These are phyloP conservation scores for Conops quadrifasciatus DNA, from an alignment of 2,888 invertebrate species.

Conservation along the genomic window DNA sequence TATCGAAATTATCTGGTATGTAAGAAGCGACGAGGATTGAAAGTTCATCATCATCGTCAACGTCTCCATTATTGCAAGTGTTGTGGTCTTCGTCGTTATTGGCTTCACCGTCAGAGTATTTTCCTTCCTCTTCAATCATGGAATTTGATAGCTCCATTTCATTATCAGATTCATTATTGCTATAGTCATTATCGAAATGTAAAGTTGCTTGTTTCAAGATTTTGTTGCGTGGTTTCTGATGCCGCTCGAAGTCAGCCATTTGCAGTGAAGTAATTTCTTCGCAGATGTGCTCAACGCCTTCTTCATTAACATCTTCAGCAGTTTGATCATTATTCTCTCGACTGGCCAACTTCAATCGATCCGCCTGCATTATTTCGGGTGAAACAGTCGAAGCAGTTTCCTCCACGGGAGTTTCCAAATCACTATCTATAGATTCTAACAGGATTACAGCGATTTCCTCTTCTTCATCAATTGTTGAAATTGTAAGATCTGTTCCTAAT, in stretches of 20 bases:
- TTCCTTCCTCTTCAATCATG: constrained; percentile 27
- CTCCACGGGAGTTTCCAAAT: not conserved
- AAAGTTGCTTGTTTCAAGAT: constrained; percentile 53
- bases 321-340: too few relatives aligned
- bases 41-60: constrained; percentile 57
- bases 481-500: constrained; percentile 26
- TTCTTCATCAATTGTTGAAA: constrained; percentile 34
- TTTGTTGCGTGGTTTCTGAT: constrained; percentile 35
- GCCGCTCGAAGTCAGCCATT: constrained; percentile 43
- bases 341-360: not conserved
- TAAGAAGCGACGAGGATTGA: constrained; percentile 63
- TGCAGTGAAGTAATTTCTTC: constrained; percentile 58
- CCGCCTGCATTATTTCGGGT: not conserved
- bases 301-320: not conserved
- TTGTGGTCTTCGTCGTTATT: constrained; percentile 43
- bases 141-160: not conserved
- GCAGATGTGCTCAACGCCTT: constrained; percentile 58
- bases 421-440: constrained; percentile 1
- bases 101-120: too few relatives aligned
- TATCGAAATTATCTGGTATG: constrained; percentile 52
- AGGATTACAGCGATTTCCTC: constrained; percentile 16
- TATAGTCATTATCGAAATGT: constrained; percentile 45
- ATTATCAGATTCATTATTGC: constrained; percentile 36
- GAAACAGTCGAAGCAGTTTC: not conserved
- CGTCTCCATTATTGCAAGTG: not conserved